phyloP scores from a whole-genome alignment of 2,888 invertebrate species.

The Slavum lentiscoides region DNA sequence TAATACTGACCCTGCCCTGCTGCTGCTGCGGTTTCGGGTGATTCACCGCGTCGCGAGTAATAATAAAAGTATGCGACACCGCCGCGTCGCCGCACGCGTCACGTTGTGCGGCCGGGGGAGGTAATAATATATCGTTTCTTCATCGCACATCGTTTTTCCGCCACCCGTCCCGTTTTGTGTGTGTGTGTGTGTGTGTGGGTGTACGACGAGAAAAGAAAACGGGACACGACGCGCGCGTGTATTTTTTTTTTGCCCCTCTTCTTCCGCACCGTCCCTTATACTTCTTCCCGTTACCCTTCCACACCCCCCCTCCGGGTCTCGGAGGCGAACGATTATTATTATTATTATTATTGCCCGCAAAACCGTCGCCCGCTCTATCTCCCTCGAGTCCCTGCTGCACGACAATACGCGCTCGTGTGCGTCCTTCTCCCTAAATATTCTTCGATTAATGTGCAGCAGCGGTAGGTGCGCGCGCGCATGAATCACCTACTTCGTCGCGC shows the following conservation, averaged over 20 bases:
- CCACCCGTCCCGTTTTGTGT: constrained; percentile 3
- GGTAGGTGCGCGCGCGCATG: constrained; percentile 24
- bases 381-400: not conserved
- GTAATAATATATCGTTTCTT: constrained; percentile 35
- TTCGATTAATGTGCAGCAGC: constrained; percentile 36
- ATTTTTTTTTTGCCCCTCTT: constrained; percentile 1
- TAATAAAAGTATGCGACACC: constrained; percentile 41
- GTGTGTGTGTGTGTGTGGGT: not conserved
- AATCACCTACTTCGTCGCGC: constrained; percentile 49
- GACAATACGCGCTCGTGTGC: not conserved
- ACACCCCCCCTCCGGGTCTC: too few species aligned
- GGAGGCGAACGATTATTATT: not conserved
- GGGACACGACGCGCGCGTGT: constrained; percentile 18
- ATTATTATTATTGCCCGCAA: constrained; percentile 52
- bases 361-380: constrained; percentile 20
- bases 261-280: too few species aligned
- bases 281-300: not conserved
- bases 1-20: too few species aligned
- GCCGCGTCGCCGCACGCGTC: not conserved
- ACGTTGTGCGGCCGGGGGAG: not conserved
- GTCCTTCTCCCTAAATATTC: constrained; percentile 42
- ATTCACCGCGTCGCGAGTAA: constrained; percentile 23
- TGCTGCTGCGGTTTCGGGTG: constrained; percentile 7
- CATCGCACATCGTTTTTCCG: constrained; percentile 17
- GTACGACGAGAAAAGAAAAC: constrained; percentile 32